Conservation (phyloP, 2,113 vertebrate genomes). For the Salvator merianae region DNA sequence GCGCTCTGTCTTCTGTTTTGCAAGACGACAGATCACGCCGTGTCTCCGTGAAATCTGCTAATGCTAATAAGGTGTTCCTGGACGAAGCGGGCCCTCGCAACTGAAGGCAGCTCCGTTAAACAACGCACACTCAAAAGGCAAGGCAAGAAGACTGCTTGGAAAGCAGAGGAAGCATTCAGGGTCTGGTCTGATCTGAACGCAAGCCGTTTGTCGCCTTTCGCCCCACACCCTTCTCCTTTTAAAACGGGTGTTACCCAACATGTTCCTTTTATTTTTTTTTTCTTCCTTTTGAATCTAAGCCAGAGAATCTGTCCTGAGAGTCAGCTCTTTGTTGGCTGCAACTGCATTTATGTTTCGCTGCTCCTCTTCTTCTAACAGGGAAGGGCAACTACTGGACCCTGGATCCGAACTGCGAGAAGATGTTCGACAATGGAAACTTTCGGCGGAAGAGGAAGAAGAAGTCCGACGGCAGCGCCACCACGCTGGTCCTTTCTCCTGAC, state of each 20-base stretch:
- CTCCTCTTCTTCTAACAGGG: slow-evolving; percentile 74
- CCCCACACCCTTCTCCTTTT: background rate
- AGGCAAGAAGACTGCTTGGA: background rate
- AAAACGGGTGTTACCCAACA: slow-evolving; percentile 6
- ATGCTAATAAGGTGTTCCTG: background rate
- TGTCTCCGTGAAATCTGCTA: background rate
- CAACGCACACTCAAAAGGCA: background rate
- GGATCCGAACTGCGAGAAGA: slow-evolving; percentile 98
- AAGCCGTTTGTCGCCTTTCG: too few relatives aligned
- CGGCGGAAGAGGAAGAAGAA: slow-evolving; percentile 98
- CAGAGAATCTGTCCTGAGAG: slow-evolving; percentile 11
- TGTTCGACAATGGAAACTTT: slow-evolving; percentile 99
- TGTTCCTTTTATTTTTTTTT: slow-evolving; percentile 6
- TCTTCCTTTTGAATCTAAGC: background rate
- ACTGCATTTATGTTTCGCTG: slow-evolving; percentile 28
- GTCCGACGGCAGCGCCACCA: slow-evolving; percentile 78
- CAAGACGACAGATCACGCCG: background rate
- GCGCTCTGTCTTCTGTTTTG: background rate
- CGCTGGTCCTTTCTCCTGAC: slow-evolving; percentile 73
- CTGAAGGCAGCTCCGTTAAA: slow-evolving; percentile 1
- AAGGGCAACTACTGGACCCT: slow-evolving; percentile 99
- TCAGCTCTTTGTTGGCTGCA: background rate
- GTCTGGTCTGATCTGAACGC: slow-evolving; percentile 8
- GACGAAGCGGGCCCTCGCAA: background rate
- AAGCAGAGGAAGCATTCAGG: background rate